Conservation (phyloP, 2,113 vertebrate genomes). For the Syngnathoides biaculeatus region DNA sequence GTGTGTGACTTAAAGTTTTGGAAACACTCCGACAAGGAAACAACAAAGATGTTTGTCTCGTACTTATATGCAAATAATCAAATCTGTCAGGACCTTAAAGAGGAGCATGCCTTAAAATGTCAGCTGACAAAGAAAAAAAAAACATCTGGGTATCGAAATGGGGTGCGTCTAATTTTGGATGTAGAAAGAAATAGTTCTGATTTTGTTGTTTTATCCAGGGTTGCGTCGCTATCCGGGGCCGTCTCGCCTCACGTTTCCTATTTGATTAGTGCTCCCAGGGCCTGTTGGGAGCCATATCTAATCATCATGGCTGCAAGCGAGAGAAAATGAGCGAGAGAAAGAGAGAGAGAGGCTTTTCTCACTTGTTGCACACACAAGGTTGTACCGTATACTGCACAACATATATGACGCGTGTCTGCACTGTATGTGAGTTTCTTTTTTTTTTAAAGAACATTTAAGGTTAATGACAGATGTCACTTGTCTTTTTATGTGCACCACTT, state of each 20-base stretch:
- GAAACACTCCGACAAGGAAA: too few species aligned
- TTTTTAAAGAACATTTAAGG: not conserved
- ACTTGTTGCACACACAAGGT: conserved; percentile 62
- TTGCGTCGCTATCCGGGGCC: conserved; percentile 64
- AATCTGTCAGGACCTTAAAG: too few species aligned
- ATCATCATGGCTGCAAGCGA: conserved; percentile 64
- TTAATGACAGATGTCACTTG: not conserved
- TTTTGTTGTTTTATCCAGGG: conserved; percentile 39
- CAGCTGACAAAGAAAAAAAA: too few species aligned
- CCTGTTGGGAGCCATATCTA: conserved; percentile 64
- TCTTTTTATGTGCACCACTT: conserved; percentile 1
- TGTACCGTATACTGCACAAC: not conserved
- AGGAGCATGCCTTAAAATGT: too few species aligned
- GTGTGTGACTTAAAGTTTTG: too few species aligned
- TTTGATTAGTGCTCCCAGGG: conserved; percentile 67
- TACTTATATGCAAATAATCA: too few species aligned
- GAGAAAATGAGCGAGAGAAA: conserved; percentile 15
- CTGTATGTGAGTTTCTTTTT: not conserved
- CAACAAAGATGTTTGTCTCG: too few species aligned
- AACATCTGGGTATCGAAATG: not conserved
- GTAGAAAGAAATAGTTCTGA: not conserved
- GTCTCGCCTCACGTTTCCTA: conserved; percentile 68
- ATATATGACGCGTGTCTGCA: not conserved
- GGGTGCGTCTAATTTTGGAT: not conserved
- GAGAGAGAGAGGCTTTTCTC: conserved; percentile 33